Evolutionary conservation across 2,797 vertebrate species (phyloP).

Genomic region (Gambelia wislizenii): DNA sequence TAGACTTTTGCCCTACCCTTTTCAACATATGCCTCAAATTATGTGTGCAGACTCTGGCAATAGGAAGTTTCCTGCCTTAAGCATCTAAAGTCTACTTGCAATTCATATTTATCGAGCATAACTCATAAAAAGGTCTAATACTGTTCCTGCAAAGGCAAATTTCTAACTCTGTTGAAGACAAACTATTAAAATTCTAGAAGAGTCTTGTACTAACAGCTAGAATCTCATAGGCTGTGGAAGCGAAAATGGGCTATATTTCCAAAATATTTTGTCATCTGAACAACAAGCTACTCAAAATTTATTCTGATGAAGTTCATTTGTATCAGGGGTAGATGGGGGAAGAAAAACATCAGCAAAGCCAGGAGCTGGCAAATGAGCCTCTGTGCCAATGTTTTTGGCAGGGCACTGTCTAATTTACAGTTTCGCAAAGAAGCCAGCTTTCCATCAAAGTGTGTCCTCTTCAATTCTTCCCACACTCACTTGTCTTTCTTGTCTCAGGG

Average conservation of each 20-base stretch:
- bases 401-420: neutral
- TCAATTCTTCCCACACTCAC: constrained; percentile 16
- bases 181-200: neutral
- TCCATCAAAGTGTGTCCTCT: constrained; percentile 1
- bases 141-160: neutral
- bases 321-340: neutral
- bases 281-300: neutral
- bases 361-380: neutral
- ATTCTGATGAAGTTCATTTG: neutral
- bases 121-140: no score
- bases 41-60: no score
- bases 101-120: no score
- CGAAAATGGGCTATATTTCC: neutral
- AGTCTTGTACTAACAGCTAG: neutral
- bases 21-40: no score
- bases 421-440: constrained; percentile 10
- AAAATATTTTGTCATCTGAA: neutral
- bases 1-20: no score
- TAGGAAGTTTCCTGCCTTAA: no score
- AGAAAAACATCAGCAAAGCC: neutral
- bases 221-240: neutral
- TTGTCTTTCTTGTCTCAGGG: neutral
- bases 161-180: neutral
- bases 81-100: no score
- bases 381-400: constrained; percentile 4